Base-by-base conservation (phyloP, 1,140 invertebrate species). In the Heliconius hermathena region DNA sequence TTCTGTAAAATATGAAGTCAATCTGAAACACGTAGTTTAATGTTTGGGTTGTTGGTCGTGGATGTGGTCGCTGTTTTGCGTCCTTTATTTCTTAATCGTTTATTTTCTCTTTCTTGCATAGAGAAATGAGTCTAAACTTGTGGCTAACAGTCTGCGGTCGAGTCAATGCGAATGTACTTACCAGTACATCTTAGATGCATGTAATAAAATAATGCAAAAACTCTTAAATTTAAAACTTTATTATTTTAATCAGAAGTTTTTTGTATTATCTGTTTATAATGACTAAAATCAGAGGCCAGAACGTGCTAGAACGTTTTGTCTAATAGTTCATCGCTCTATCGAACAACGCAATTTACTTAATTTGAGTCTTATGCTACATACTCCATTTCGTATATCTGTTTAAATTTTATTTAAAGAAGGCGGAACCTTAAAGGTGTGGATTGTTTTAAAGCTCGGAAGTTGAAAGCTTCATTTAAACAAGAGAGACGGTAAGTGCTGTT, bases 131-230 rank as follows among this genome's bases (percentile, higher is more conserved):
- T 84, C 75, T 85, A 82, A 77, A 79, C 77, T 84, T 87, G 81
- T 87, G 88, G 88, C 86, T 88, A 87, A 88, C 87, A 76, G 83
- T 73, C 79, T 82, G 83, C 79, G 85, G 85, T 87, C 82, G 83
- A 85, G 80, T 81, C 81, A 78, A 82, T 82, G 88, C 85, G 85
- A 88, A 88, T 89, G 86, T 83, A 2, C n/a, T n/a, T n/a, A 79
- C 83, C 79, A 2, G 60, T 26, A 6, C 13, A 29, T 26, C 26
- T 66, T 16, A 66, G 11, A 66, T 26, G 5, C 49, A 71, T 33
- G 33, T 26, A 36, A 71, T 71, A 71, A 33, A 87, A 71, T 33
- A 33, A 36, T 26, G 18, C 26, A 36, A 71, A 46, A 46, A 18
- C 71, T 22, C 3, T n/a, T 5, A 36, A 36, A 36, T 36, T 36